Conservation (phyloP, 1,140 invertebrate species). For the Drosophila sucinea region DNA sequence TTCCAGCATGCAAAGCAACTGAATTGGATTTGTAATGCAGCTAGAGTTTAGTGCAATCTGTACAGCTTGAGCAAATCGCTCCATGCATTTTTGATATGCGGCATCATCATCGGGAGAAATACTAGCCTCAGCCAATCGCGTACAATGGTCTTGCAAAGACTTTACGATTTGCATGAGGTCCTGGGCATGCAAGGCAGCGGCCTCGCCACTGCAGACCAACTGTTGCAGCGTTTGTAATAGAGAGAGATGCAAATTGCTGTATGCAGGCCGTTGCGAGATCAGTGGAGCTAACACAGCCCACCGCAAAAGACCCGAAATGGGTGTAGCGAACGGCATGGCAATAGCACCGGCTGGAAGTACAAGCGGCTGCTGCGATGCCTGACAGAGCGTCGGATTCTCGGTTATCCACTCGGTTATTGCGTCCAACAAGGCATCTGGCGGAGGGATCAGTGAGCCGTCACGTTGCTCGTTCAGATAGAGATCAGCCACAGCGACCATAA, state of each 20-base stretch:
- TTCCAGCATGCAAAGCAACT: constrained; percentile 85
- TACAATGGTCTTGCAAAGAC: constrained; percentile 83
- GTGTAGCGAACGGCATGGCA: constrained; percentile 92
- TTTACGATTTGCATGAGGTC: constrained; percentile 84
- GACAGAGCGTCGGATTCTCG: constrained; percentile 87
- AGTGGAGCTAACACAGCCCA: constrained; percentile 88
- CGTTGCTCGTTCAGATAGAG: constrained; percentile 86
- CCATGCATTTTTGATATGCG: constrained; percentile 85
- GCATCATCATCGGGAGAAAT: constrained; percentile 54
- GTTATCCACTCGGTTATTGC: constrained; percentile 87
- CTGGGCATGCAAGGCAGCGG: constrained; percentile 85
- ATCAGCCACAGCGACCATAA: constrained; percentile 91
- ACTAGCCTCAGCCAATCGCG: constrained; percentile 66
- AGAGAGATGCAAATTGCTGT: constrained; percentile 87
- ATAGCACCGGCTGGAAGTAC: constrained; percentile 90
- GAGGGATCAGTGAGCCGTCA: constrained; percentile 82
- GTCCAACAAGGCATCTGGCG: constrained; percentile 86
- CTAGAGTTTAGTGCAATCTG: constrained; percentile 89
- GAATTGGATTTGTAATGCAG: constrained; percentile 89
- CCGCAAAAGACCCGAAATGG: constrained; percentile 89
- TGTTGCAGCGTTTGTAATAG: constrained; percentile 86
- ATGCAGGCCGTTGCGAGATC: constrained; percentile 78
- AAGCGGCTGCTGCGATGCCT: constrained; percentile 88
- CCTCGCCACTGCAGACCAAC: constrained; percentile 82
- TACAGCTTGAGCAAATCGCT: constrained; percentile 90